A percentile compares a stretch with the other conserved stretches of the same genome.
Evolutionary conservation across 2,888 invertebrate genomes (phyloP).

Genomic region (Ochlodes sylvanus): DNA sequence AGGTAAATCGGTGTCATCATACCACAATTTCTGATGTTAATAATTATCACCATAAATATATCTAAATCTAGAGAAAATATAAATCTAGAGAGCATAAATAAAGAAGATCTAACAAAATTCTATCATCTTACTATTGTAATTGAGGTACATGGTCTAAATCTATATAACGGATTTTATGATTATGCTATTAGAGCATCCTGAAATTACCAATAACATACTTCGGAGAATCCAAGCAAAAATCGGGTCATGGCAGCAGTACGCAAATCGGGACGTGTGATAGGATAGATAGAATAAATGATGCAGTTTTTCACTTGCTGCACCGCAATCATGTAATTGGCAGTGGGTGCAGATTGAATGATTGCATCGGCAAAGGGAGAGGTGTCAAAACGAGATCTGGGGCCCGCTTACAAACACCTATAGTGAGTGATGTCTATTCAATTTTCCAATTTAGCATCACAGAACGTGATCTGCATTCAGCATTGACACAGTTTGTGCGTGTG

Average conservation of each 20-base stretch:
- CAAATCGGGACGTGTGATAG: constrained; percentile 11
- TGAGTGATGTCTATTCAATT: constrained; percentile 13
- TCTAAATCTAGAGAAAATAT: no score
- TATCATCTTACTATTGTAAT: no score
- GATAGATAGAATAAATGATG: constrained; percentile 22
- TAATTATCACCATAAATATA: no score
- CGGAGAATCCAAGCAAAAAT: neutral
- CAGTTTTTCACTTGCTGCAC: constrained; percentile 23
- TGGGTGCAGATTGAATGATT: constrained; percentile 33
- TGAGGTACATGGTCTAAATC: no score
- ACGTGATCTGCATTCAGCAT: constrained; percentile 10
- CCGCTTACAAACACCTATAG: neutral
- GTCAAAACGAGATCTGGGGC: constrained; percentile 15
- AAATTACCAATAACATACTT: no score
- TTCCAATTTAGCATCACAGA: constrained; percentile 11
- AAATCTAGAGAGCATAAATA: no score
- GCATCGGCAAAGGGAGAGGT: constrained; percentile 3
- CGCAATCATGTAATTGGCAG: constrained; percentile 24
- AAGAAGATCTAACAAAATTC: no score
- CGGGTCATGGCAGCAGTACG: neutral
- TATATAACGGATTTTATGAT: no score
- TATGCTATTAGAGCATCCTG: no score
- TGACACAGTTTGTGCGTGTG: neutral
- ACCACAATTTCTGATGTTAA: no score
- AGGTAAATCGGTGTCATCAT: no score